phyloP scores from a whole-genome alignment of 1,140 invertebrate genomes.

The Delia radicum region DNA sequence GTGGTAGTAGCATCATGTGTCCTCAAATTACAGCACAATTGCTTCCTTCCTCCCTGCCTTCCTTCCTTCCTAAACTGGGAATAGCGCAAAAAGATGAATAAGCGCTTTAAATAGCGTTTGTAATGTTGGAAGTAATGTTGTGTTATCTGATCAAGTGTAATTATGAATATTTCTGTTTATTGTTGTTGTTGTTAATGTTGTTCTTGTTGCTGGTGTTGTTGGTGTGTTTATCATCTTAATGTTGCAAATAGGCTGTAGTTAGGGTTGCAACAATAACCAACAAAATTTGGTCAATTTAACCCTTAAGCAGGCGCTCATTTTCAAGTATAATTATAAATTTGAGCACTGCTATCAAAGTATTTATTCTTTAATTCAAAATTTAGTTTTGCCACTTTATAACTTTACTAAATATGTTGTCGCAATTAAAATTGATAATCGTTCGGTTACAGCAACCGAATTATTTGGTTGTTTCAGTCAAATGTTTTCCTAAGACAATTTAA shows the following conservation, averaged over 20 bases:
- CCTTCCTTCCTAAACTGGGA: not conserved
- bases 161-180: constrained; percentile 40
- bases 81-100: not conserved
- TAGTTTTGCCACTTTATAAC: too few species aligned
- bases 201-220: not conserved
- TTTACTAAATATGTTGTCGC: too few species aligned
- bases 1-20: constrained; percentile 35
- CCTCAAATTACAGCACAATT: constrained; percentile 37
- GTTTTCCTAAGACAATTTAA: too few species aligned
- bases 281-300: not conserved
- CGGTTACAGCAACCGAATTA: too few species aligned
- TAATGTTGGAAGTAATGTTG: not conserved
- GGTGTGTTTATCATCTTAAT: not conserved
- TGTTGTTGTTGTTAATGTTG: constrained; percentile 24
- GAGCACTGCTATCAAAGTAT: not conserved
- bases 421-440: too few species aligned
- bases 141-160: constrained; percentile 54
- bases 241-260: not conserved
- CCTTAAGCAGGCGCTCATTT: not conserved
- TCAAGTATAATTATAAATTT: not conserved
- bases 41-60: constrained; percentile 18
- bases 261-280: not conserved
- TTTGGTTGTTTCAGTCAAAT: too few species aligned
- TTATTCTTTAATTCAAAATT: too few species aligned
- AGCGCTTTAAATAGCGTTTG: not conserved